These are phyloP conservation scores for Zoroaster sp. DNA, from an alignment of 53 echinoderm and acorn worm species.

Conservation along the genomic window DNA sequence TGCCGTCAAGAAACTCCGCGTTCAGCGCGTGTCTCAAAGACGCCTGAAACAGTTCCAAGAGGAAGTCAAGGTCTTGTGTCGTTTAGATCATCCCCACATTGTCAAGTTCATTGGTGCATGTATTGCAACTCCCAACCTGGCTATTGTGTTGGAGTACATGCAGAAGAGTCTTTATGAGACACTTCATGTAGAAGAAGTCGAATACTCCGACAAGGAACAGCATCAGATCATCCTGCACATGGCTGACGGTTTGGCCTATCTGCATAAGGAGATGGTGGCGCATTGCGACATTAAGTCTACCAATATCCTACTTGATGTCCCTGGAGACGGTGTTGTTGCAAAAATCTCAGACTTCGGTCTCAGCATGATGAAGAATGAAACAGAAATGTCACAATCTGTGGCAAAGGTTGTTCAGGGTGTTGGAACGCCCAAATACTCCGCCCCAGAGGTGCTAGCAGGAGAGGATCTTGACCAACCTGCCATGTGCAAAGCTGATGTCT, in stretches of 20 bases:
- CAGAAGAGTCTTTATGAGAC: slow-evolving; percentile 62
- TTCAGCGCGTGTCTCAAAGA: slow-evolving; percentile 45
- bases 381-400: slow-evolving; percentile 42
- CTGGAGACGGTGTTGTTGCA: slow-evolving; percentile 9
- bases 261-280: slow-evolving; percentile 40
- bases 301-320: slow-evolving; percentile 49
- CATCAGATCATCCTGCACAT: slow-evolving; percentile 24
- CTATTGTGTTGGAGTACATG: slow-evolving; percentile 71
- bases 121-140: slow-evolving; percentile 56
- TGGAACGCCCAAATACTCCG: slow-evolving; percentile 68
- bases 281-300: slow-evolving; percentile 69
- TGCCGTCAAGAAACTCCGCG: slow-evolving; percentile 66
- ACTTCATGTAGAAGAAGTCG: slow-evolving; percentile 38
- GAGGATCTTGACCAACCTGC: slow-evolving; percentile 10
- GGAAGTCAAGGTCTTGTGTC: slow-evolving; percentile 47
- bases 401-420: slow-evolving; percentile 22
- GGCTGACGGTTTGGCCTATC: slow-evolving; percentile 52
- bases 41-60: slow-evolving; percentile 51
- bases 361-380: slow-evolving; percentile 58
- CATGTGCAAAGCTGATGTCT: slow-evolving; percentile 68
- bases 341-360: slow-evolving; percentile 73
- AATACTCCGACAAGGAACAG: slow-evolving; percentile 24
- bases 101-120: slow-evolving; percentile 67
- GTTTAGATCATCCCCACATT: slow-evolving; percentile 56
- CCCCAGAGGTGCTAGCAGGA: slow-evolving; percentile 60